Evolutionary conservation across 2,888 invertebrate genomes (phyloP), one percentile per base, ranked within the genome.

Genomic region (Andrena minutula): DNA sequence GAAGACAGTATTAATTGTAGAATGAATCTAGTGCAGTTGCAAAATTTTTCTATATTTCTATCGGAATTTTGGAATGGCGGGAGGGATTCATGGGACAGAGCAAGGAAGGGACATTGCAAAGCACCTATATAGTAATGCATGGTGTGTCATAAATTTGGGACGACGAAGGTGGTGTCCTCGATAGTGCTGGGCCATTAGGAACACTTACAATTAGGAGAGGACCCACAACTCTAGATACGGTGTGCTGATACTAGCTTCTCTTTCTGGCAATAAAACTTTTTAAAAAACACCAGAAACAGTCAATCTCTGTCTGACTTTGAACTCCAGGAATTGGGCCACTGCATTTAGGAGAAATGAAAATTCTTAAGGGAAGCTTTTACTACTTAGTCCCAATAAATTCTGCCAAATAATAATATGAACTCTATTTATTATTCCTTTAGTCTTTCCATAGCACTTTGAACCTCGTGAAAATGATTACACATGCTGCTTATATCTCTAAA

Each of bases 241-340:
- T 53, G 7, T 23, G 53, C 20, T n/a, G 8, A 23, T 20, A 53
- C 23, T 20, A 10, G 58, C 6, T 58, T 28, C 28, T 28, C 28
- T 12, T 26, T 58, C 58, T 58, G 58, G 23, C 5, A 58, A 58
- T 30, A 58, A 30, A 58, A 56, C 12, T 56, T 41, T 20, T 53
- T 53, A 53, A 53, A 23, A 53, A 53, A 16, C 16, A 4, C 16
- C 41, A 16, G 41, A 16, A 41, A 41, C 12, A 26, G 53, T 26
- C 10, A 10, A 56, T 56, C 53, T n/a, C 23, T 26, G 23, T 23
- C 16, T 41, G 41, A 56, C 20, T n/a, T 26, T 56, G 26, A 23
- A 56, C 53, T 56, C 3, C 53, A 12, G 53, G 20, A 56, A 20
- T 23, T 20, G 20, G 0, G 26, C 23, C 53, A 10, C 10, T 23